Conservation (phyloP, 2,113 vertebrate genomes). For the Phodopus roborovskii region DNA sequence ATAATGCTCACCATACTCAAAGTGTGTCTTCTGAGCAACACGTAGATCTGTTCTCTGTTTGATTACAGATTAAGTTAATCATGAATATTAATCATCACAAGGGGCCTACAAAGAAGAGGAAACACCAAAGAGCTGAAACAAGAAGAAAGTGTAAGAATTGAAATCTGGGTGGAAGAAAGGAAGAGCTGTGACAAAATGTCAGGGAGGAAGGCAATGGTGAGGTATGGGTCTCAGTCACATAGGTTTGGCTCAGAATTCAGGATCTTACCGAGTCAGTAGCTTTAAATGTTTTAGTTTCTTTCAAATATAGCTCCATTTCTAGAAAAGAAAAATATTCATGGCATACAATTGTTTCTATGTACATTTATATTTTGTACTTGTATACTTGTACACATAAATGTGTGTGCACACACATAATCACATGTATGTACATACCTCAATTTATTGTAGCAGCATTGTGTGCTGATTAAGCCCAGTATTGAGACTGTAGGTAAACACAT, state of each 20-base stretch:
- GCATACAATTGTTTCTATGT: not conserved
- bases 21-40: not conserved
- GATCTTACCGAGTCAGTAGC: not conserved
- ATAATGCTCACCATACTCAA: not conserved
- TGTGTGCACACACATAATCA: not conserved
- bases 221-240: not conserved
- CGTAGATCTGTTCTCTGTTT: not conserved
- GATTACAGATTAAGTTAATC: not conserved
- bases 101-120: too few relatives aligned
- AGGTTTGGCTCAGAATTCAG: not conserved
- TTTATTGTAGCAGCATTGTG: not conserved
- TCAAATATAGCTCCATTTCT: not conserved
- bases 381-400: not conserved
- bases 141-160: not conserved
- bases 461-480: not conserved
- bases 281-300: not conserved
- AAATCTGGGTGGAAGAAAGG: not conserved
- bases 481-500: not conserved
- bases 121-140: not conserved
- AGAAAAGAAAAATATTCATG: not conserved
- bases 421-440: not conserved
- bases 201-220: not conserved
- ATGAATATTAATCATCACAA: too few relatives aligned
- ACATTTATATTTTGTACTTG: not conserved
- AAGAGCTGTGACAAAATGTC: not conserved